Evolutionary conservation across 2,113 vertebrate species (phyloP).

Genomic region (Sapayoa aenigma): DNA sequence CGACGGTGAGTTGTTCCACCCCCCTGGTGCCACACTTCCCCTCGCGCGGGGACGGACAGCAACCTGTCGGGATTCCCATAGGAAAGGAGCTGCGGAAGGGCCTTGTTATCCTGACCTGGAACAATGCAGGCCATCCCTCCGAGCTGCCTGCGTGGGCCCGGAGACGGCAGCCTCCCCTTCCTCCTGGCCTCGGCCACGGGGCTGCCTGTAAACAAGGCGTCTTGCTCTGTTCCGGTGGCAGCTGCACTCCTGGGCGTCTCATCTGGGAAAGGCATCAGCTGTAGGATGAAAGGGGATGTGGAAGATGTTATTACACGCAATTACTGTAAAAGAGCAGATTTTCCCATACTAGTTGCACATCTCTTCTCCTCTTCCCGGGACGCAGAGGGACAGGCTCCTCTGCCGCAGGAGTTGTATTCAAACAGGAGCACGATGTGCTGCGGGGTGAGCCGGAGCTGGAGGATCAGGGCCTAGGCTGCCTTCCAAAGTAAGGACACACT

Average conservation of each 20-base stretch:
- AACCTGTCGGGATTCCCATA: background rate
- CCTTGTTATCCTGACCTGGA: conserved; percentile 2
- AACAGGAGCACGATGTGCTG: background rate
- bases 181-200: background rate
- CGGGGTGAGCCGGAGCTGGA: background rate
- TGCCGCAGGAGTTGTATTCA: background rate
- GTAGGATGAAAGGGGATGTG: background rate
- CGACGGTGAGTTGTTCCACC: accelerated
- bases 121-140: conserved; percentile 11
- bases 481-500: accelerated
- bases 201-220: conserved; percentile 10
- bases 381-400: background rate
- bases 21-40: background rate
- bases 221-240: background rate
- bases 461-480: background rate
- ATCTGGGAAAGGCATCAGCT: conserved; percentile 8
- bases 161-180: background rate
- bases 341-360: background rate
- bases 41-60: background rate
- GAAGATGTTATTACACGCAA: background rate
- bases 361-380: background rate
- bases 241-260: background rate
- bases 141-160: accelerated
- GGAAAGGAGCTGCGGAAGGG: conserved; percentile 19
- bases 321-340: conserved; percentile 1